These are phyloP conservation scores for Rhogogaster chlorosoma DNA, from an alignment of 2,888 invertebrate species.

Conservation along the genomic window DNA sequence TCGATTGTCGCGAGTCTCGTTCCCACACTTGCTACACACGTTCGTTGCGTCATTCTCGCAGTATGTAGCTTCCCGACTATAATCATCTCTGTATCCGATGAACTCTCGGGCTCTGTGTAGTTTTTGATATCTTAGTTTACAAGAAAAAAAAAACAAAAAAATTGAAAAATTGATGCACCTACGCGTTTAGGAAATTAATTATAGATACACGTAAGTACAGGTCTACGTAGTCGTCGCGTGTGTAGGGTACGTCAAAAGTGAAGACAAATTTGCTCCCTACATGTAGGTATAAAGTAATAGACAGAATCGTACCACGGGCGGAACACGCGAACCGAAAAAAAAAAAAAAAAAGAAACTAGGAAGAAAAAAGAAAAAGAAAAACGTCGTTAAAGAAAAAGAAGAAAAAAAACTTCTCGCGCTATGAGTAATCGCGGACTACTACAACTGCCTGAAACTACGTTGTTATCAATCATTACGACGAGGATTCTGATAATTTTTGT, in stretches of 20 bases:
- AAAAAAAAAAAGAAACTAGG: background rate
- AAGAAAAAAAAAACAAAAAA: background rate
- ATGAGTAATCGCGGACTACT: slow-evolving; percentile 21
- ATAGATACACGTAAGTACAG: slow-evolving; percentile 51
- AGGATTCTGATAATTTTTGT: slow-evolving; percentile 14
- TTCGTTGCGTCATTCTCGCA: slow-evolving; percentile 41
- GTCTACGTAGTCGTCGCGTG: slow-evolving; percentile 25
- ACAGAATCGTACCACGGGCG: slow-evolving; percentile 13
- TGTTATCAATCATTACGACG: slow-evolving; percentile 36
- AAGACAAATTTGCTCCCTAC: slow-evolving; percentile 42
- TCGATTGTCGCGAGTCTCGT: slow-evolving; percentile 37
- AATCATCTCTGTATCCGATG: too few species aligned
- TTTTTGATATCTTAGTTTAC: too few species aligned
- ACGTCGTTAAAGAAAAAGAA: background rate
- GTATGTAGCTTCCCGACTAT: background rate
- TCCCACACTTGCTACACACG: slow-evolving; percentile 45
- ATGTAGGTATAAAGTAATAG: slow-evolving; percentile 23
- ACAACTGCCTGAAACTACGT: background rate
- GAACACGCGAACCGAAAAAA: slow-evolving; percentile 25
- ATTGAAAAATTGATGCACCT: background rate
- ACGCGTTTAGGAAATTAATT: slow-evolving; percentile 24
- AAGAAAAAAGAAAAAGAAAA: background rate
- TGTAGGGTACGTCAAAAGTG: slow-evolving; percentile 40
- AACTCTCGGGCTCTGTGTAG: too few species aligned
- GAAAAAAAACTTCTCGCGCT: background rate